These are phyloP conservation scores for Neogobius melanostomus DNA, from an alignment of 2,113 vertebrate species.

Conservation along the genomic window DNA sequence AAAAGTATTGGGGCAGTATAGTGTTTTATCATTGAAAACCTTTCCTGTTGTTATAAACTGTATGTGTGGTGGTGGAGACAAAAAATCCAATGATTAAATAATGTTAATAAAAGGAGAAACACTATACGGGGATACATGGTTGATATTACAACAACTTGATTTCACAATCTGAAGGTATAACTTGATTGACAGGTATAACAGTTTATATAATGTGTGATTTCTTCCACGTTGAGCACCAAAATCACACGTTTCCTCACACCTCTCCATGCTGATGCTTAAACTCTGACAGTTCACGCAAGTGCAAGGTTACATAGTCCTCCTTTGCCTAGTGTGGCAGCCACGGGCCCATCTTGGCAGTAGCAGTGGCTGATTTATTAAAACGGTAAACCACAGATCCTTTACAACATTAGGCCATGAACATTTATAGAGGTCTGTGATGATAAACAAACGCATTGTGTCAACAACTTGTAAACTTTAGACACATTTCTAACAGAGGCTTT, in stretches of 20 bases:
- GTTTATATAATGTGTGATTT: slow-evolving; percentile 40
- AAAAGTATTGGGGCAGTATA: not conserved
- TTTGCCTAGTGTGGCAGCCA: not conserved
- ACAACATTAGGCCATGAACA: too few relatives aligned
- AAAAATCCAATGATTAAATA: too few relatives aligned
- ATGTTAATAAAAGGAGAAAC: too few relatives aligned
- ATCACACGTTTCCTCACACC: slow-evolving; percentile 55
- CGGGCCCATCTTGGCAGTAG: too few relatives aligned
- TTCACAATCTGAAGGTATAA: too few relatives aligned
- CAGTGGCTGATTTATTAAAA: slow-evolving; percentile 6
- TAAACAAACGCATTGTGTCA: too few relatives aligned
- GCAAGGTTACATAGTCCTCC: slow-evolving; percentile 3
- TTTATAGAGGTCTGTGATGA: too few relatives aligned
- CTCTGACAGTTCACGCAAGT: slow-evolving; percentile 14
- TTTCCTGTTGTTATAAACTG: not conserved
- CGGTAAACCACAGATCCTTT: slow-evolving; percentile 28
- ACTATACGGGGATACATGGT: not conserved
- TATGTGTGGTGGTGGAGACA: too few relatives aligned
- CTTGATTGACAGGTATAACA: slow-evolving; percentile 51
- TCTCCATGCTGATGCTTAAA: slow-evolving; percentile 27
- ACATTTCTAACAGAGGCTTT: too few relatives aligned
- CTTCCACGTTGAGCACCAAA: slow-evolving; percentile 46
- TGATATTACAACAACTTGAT: not conserved
- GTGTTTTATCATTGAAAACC: not conserved
- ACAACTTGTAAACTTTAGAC: too few relatives aligned